phyloP scores from a whole-genome alignment of 2,113 vertebrate genomes.

The Solea solea region DNA sequence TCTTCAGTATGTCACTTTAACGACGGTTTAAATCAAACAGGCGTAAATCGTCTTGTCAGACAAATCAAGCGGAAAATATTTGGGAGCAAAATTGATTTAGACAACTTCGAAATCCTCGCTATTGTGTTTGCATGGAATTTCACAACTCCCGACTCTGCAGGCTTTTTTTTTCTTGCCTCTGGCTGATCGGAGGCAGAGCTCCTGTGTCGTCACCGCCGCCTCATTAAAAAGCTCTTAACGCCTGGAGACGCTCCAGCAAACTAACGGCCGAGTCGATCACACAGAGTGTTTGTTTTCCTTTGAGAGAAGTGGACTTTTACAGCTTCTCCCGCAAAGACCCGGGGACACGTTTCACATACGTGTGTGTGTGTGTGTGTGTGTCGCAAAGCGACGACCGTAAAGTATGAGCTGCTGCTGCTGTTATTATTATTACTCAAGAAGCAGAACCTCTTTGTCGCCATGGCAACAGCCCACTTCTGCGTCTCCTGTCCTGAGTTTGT shows the following conservation, averaged over 20 bases:
- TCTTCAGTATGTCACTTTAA: too few species aligned
- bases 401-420: conserved; percentile 18
- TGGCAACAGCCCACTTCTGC: conserved; percentile 33
- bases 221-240: conserved; percentile 3
- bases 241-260: conserved; percentile 14
- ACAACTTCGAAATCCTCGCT: too few species aligned
- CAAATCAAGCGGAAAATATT: too few species aligned
- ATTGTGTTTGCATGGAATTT: too few species aligned
- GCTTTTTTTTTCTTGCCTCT: too few species aligned
- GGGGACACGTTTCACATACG: background rate
- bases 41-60: too few species aligned
- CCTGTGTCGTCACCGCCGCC: background rate
- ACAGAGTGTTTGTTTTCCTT: background rate
- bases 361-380: background rate
- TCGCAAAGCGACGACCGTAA: background rate
- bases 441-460: conserved; percentile 10
- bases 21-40: too few species aligned
- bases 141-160: too few species aligned
- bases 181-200: background rate
- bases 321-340: background rate
- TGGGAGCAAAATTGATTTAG: too few species aligned
- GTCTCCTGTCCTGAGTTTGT: conserved; percentile 8
- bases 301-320: background rate
- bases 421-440: conserved; percentile 12
- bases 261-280: background rate